phyloP scores from a whole-genome alignment of 2,888 invertebrate genomes.

The Andricus quercusramuli region DNA sequence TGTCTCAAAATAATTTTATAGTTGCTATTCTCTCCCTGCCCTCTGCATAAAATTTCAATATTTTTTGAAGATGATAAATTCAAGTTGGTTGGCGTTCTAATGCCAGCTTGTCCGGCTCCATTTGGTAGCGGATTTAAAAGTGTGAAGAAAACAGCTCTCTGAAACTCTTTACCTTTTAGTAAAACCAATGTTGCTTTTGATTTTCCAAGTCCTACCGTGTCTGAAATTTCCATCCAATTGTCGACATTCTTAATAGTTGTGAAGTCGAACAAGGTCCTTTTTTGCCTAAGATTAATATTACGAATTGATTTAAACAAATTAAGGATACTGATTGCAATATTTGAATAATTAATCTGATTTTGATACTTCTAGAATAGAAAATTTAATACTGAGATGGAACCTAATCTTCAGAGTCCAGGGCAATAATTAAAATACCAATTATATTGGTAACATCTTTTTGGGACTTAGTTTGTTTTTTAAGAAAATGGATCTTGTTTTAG shows the following conservation, averaged over 20 bases:
- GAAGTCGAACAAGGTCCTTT: constrained; percentile 81
- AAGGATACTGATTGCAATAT: too few species aligned
- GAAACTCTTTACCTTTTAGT: constrained; percentile 82
- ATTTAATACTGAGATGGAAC: too few species aligned
- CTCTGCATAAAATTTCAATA: constrained; percentile 81
- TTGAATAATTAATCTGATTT: too few species aligned
- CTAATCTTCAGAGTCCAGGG: too few species aligned
- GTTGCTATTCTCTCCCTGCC: constrained; percentile 81
- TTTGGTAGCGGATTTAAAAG: constrained; percentile 84
- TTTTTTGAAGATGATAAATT: constrained; percentile 80
- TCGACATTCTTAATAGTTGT: constrained; percentile 79
- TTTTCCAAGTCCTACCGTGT: constrained; percentile 84
- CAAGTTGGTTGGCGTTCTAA: constrained; percentile 79
- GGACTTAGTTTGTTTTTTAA: too few species aligned
- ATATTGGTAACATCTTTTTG: too few species aligned
- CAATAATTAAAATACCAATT: too few species aligned
- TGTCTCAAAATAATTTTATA: constrained; percentile 84
- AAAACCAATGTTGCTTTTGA: constrained; percentile 83
- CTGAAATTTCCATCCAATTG: constrained; percentile 84
- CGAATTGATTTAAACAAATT: too few species aligned
- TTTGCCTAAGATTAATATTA: constrained; percentile 45
- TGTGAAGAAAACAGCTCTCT: constrained; percentile 83
- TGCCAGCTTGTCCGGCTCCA: constrained; percentile 85
- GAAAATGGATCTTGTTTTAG: neutral
- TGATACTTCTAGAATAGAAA: too few species aligned